A percentile compares a stretch with the other conserved stretches of the same genome.
These are phyloP conservation scores for Setophaga petechia DNA, from an alignment of 2,113 vertebrate genomes.

Conservation along the genomic window DNA sequence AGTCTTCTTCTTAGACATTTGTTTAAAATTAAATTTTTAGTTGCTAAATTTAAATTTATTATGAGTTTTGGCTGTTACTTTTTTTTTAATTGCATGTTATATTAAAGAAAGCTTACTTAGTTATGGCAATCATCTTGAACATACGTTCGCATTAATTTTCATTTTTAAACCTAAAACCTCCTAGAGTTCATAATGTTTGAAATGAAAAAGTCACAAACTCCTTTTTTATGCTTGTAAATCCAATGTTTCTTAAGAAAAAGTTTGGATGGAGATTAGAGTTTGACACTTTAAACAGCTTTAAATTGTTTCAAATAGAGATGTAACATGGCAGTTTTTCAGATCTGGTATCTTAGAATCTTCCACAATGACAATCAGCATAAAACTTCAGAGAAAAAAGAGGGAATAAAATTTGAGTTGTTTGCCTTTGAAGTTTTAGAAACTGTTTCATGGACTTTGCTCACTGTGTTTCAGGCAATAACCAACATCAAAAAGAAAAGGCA, in stretches of 20 bases:
- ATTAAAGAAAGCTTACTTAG: not conserved
- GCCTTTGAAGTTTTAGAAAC: not conserved
- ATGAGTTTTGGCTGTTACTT: not conserved
- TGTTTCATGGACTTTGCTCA: not conserved
- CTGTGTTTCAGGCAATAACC: constrained; percentile 73
- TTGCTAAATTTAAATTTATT: not conserved
- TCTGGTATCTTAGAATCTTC: not conserved
- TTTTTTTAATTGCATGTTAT: not conserved
- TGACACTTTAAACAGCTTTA: not conserved
- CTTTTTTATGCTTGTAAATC: not conserved
- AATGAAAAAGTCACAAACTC: not conserved
- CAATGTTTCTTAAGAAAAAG: not conserved
- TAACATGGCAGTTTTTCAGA: not conserved
- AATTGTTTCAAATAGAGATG: not conserved
- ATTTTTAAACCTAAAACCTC: not conserved
- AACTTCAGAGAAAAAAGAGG: not conserved
- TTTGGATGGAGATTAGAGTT: not conserved
- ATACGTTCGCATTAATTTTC: rapidly evolving
- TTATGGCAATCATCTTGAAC: not conserved
- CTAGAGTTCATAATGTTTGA: not conserved
- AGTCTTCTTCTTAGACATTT: not conserved
- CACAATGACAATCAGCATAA: not conserved
- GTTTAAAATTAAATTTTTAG: not conserved
- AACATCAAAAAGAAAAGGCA: constrained; percentile 75
- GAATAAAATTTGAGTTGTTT: not conserved